Base-by-base conservation (phyloP, 2,797 vertebrate species). In the Enteromius anoplus region DNA sequence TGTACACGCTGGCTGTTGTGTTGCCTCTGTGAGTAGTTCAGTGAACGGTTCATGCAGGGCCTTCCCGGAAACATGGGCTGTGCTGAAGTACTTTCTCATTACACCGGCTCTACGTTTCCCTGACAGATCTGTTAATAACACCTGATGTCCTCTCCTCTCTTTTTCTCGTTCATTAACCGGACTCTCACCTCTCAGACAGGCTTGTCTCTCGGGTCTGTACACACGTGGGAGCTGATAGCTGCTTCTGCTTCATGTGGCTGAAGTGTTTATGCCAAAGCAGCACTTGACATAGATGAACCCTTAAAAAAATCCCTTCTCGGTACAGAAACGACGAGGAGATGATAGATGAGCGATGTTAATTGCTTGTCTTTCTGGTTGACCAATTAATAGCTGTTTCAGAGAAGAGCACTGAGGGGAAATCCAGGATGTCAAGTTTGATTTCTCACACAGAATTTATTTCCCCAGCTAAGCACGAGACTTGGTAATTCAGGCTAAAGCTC, bases 61-160 rank as follows among this genome's bases (percentile, higher is more conserved):
- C 11, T 29, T 29, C 58, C 55, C 17, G 34, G 34, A 37, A 51
- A 69, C 29, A 15, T 29, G 49, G 51, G 34, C 34, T 1, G 15
- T 23, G 55, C 23, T 72, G 23, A 62, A 72, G 58, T 40, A 37
- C 40, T 62, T 62, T 32, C 85, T 81, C 88, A 17, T 37, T 81
- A 34, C 42, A 51, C 14, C 21, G 4, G 21, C 21, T 47, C 26
- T 37, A n/a, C 40, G 32, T 81, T 73, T 73, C 83, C 84, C 84
- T 64, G 88, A 83, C 88, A 87, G 81, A 80, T 64, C 77, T 70
- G 29, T 85, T 82, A 85, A 73, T 64, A 81, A 64, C 42, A 49
- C 42, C 69, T 64, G 55, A 81, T 73, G 42, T 49, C 83, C 90
- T 92, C 85, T 83, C 83, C 91, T 92, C 92, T 42, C 15, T 82